Evolutionary conservation across 2,888 invertebrate genomes (phyloP).

Genomic region (Hoplodrina blanda): DNA sequence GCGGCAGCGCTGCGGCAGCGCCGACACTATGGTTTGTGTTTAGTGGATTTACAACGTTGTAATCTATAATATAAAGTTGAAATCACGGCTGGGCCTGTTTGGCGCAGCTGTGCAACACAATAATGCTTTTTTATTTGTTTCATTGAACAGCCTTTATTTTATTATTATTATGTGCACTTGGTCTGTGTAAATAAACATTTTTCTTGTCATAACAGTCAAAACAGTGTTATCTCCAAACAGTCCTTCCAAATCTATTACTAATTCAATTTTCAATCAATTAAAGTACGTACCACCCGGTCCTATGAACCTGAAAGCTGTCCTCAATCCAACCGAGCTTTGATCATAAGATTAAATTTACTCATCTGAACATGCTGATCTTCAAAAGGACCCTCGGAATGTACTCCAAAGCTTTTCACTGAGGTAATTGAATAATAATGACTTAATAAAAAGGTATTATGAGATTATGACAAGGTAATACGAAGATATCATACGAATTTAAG

Average conservation of each 20-base stretch:
- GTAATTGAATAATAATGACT: conserved; percentile 51
- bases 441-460: conserved; percentile 15
- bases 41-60: too few species aligned
- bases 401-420: conserved; percentile 25
- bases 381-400: conserved; percentile 43
- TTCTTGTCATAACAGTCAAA: background rate
- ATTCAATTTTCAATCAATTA: conserved; percentile 24
- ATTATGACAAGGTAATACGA: conserved; percentile 16
- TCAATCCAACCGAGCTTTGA: conserved; percentile 48
- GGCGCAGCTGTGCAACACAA: too few species aligned
- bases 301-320: conserved; percentile 23
- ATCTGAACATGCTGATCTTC: conserved; percentile 41
- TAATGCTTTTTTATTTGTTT: too few species aligned
- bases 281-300: conserved; percentile 1
- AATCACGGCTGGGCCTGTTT: too few species aligned
- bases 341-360: conserved; percentile 54
- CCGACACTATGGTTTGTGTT: too few species aligned
- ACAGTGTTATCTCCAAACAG: background rate
- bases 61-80: too few species aligned
- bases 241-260: conserved; percentile 4
- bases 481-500: conserved; percentile 6
- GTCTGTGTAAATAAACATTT: too few species aligned
- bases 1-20: too few species aligned
- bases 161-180: too few species aligned
- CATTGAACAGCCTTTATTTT: too few species aligned